phyloP scores from a whole-genome alignment of 1,140 invertebrate species.

The Popillia japonica region DNA sequence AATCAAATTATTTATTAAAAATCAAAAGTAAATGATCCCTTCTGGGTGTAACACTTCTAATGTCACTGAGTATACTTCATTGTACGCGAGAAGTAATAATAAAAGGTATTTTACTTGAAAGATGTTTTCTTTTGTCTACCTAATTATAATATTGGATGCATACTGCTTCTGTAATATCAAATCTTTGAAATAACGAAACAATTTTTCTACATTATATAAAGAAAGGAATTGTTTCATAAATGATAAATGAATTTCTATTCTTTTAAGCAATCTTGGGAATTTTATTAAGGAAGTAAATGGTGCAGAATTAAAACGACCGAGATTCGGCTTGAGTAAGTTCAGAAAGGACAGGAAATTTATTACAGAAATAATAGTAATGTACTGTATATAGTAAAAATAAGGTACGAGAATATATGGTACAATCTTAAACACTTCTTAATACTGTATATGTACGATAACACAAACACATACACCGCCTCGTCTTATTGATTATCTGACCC shows the following conservation, averaged over 20 bases:
- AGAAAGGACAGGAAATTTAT: too few species aligned
- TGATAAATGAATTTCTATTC: conserved; percentile 7
- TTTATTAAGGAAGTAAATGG: neutral
- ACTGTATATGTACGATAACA: neutral
- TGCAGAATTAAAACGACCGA: neutral
- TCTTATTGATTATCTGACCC: neutral
- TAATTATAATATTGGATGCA: neutral
- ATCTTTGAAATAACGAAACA: neutral
- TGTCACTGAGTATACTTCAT: too few species aligned
- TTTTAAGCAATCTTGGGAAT: neutral
- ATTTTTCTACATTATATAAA: neutral
- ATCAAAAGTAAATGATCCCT: too few species aligned
- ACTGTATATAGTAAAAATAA: neutral
- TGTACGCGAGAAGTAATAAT: too few species aligned
- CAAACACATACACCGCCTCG: neutral
- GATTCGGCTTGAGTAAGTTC: neutral
- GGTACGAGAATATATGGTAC: too few species aligned
- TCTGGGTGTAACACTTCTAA: too few species aligned
- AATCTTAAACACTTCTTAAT: neutral
- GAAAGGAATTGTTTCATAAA: conserved; percentile 8
- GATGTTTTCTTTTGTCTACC: too few species aligned
- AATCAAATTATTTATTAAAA: too few species aligned
- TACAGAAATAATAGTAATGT: too few species aligned
- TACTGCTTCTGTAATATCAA: neutral
- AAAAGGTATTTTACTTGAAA: too few species aligned